phyloP scores from a whole-genome alignment of 2,888 invertebrate genomes.

The Drosophila planitibia region DNA sequence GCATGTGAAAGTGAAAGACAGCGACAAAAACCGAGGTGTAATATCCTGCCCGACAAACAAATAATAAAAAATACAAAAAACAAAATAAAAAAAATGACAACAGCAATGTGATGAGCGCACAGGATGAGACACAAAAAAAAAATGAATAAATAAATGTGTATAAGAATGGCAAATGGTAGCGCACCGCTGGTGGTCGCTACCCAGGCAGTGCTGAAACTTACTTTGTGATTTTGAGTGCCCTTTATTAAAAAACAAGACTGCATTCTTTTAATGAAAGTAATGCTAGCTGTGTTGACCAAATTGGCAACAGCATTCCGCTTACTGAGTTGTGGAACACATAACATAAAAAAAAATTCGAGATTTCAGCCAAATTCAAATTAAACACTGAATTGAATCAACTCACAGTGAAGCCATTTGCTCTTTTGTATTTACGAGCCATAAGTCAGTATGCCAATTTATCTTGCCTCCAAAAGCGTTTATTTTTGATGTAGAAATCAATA shows the following conservation, averaged over 20 bases:
- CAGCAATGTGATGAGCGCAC: conserved; percentile 41
- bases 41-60: conserved; percentile 71
- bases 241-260: conserved; percentile 56
- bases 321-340: not conserved
- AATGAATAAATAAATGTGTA: conserved; percentile 11
- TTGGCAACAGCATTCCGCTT: conserved; percentile 10
- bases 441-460: conserved; percentile 23
- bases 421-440: conserved; percentile 8
- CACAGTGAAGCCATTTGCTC: conserved; percentile 1
- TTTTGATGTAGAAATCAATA: not conserved
- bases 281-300: conserved; percentile 25
- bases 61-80: conserved; percentile 14
- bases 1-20: conserved; percentile 80
- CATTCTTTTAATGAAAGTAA: not conserved
- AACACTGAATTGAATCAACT: not conserved
- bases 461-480: not conserved
- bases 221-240: conserved; percentile 38
- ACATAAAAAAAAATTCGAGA: not conserved
- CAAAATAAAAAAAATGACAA: not conserved
- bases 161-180: conserved; percentile 36
- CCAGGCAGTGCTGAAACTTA: conserved; percentile 49
- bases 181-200: conserved; percentile 51
- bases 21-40: conserved; percentile 76
- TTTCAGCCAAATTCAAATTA: not conserved
- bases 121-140: conserved; percentile 29